A percentile compares a stretch with the other conserved stretches of the same genome.
Evolutionary conservation across 2,888 invertebrate genomes (phyloP).

Genomic region (Thymelicus sylvestris): DNA sequence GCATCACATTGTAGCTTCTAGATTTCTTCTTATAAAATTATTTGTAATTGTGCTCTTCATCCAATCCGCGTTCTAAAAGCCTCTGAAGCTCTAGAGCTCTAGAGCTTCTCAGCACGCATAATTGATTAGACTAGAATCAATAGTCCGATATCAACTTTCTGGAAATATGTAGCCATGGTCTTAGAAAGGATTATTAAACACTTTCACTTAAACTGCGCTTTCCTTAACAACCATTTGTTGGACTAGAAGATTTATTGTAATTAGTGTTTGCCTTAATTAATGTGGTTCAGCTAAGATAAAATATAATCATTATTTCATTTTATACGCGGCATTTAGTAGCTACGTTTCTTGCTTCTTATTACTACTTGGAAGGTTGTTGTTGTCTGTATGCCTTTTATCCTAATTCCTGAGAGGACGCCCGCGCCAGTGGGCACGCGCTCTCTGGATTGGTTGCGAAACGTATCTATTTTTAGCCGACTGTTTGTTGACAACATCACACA

Average conservation of each 20-base stretch:
- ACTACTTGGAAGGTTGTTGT: slow-evolving; percentile 11
- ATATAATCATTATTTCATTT: background rate
- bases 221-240: background rate
- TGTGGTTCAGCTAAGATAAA: background rate
- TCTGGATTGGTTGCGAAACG: slow-evolving; percentile 60
- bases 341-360: background rate
- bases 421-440: slow-evolving; percentile 64
- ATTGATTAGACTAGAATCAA: too few relatives aligned
- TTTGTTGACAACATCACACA: slow-evolving; percentile 63
- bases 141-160: background rate
- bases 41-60: background rate
- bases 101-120: too few relatives aligned
- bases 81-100: too few relatives aligned
- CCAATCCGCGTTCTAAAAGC: background rate
- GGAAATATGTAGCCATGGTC: background rate
- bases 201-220: background rate
- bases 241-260: background rate
- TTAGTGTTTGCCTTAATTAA: too few relatives aligned
- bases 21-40: background rate
- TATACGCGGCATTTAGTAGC: background rate
- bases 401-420: slow-evolving; percentile 64
- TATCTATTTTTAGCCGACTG: slow-evolving; percentile 67
- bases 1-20: slow-evolving; percentile 10
- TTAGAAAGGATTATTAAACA: background rate
- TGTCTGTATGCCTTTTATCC: slow-evolving; percentile 24